Evolutionary conservation across 2,113 vertebrate genomes (phyloP), one percentile per base, ranked within the genome.

Genomic region (Cyprinodon variegatus): DNA sequence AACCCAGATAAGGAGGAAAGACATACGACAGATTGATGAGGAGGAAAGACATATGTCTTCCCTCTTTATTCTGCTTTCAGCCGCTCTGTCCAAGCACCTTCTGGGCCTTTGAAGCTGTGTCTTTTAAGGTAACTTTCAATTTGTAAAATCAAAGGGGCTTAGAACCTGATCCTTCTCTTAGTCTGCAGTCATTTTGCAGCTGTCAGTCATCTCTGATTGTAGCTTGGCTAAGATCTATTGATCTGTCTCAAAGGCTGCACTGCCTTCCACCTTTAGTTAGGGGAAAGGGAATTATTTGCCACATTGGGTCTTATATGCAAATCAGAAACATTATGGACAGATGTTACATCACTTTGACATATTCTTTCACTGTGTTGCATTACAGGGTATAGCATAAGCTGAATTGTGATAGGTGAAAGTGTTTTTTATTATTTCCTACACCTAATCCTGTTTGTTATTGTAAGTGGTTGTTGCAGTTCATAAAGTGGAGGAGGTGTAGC

Each of bases 71-170:
- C 48, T 38, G 70, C 70, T 67, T 83, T 83, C 75, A 82, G 40
- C 80, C 83, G 64, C 72, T 77, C 60, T 64, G 75, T 83, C 83
- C 43, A 39, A 75, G 68, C 67, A 76, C 76, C 78, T 77, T 78
- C 74, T 46, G 66, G 71, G 75, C 67, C 74, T 89, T 91, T 92
- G 86, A 91, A 86, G 90, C 29, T 4, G 48, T 68, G 75, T 88
- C 88, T 93, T 92, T 87, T 90, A 91, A 93, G 90, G 80, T 84
- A 83, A 79, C 89, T 90, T 84, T 90, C 89, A 87, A 88, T 90
- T 86, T 89, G 81, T 84, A 76, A 87, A 92, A 91, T 91, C 87
- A 92, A 91, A 92, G 90, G 70, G 78, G 78, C 85, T 77, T 77
- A 83, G 82, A 88, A 78, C 62, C 76, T 79, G 80, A 84, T 77